Percentiles rank a stretch among this genome's conserved stretches.
Evolutionary conservation across 2,797 vertebrate species (phyloP).

Genomic region (Tachyglossus aculeatus): DNA sequence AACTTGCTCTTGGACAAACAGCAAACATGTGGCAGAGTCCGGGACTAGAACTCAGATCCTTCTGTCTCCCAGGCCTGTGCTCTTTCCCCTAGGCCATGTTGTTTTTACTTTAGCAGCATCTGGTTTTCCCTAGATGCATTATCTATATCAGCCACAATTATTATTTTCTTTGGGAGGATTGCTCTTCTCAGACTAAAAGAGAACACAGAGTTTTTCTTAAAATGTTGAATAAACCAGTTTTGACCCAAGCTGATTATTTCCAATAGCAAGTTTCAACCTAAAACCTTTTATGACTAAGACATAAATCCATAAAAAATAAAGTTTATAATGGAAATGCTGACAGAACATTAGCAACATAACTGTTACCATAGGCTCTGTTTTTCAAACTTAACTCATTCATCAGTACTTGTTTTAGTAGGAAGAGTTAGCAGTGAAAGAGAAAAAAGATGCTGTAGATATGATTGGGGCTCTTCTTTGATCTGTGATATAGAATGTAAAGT

Average conservation of each 20-base stretch:
- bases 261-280: constrained; percentile 72
- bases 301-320: constrained; percentile 73
- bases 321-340: constrained; percentile 82
- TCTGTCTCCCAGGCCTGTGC: too few relatives aligned
- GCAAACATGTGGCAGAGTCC: too few relatives aligned
- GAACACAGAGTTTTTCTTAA: neutral
- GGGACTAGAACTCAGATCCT: too few relatives aligned
- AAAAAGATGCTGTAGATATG: too few relatives aligned
- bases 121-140: constrained; percentile 4
- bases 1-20: too few relatives aligned
- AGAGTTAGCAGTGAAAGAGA: constrained; percentile 24
- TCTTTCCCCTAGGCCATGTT: too few relatives aligned
- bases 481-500: too few relatives aligned
- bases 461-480: too few relatives aligned
- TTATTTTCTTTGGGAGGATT: constrained; percentile 7
- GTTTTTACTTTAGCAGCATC: constrained; percentile 18
- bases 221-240: neutral
- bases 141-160: neutral
- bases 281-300: constrained; percentile 73
- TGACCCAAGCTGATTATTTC: constrained; percentile 45
- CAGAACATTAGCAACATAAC: constrained; percentile 76
- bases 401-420: constrained; percentile 46
- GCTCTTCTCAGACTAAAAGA: constrained; percentile 37
- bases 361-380: constrained; percentile 64
- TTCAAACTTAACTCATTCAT: constrained; percentile 55